A percentile compares a stretch with the other conserved stretches of the same genome.
Evolutionary conservation across 2,888 invertebrate genomes (phyloP).

Genomic region (Norana najaformis): DNA sequence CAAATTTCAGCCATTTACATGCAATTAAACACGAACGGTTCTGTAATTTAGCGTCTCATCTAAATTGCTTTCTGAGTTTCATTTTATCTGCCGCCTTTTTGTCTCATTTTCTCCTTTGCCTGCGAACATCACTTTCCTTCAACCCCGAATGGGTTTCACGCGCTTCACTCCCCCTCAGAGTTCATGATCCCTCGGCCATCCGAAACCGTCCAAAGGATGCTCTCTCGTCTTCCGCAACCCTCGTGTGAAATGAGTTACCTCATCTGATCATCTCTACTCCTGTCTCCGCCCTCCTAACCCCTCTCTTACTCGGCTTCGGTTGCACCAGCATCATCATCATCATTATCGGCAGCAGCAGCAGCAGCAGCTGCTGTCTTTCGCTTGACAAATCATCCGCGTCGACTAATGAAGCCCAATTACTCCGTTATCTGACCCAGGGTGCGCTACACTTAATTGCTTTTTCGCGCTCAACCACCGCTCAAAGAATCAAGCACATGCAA

Average conservation of each 20-base stretch:
- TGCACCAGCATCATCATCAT: not conserved
- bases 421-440: not conserved
- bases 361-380: conserved; percentile 13
- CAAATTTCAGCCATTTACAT: not conserved
- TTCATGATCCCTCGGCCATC: not conserved
- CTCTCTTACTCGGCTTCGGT: not conserved
- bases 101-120: not conserved
- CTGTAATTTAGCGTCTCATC: not conserved
- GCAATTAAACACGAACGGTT: not conserved
- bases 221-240: not conserved
- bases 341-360: not conserved
- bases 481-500: not conserved
- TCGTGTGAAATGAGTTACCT: not conserved
- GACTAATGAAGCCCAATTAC: not conserved
- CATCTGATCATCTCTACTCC: not conserved
- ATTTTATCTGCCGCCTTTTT: not conserved
- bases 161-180: not conserved
- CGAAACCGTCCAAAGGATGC: not conserved
- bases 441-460: not conserved
- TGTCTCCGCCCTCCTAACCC: not conserved
- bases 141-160: not conserved
- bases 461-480: not conserved
- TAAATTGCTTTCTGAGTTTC: not conserved
- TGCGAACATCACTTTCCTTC: not conserved
- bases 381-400: conserved; percentile 13